Conservation (phyloP, 2,797 vertebrate genomes). For the Manis javanica region DNA sequence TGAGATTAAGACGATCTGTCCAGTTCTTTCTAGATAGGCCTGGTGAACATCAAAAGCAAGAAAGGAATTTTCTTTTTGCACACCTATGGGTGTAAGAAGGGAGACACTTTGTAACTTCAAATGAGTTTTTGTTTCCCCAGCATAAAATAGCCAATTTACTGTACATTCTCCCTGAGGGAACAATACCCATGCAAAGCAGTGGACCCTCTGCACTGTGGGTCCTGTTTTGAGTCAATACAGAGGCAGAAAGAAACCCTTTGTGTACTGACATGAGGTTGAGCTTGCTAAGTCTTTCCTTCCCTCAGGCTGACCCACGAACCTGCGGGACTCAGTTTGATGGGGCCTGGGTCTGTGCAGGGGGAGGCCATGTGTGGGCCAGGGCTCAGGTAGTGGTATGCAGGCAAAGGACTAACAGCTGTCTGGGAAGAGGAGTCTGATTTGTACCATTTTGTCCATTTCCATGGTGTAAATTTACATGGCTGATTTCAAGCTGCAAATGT, state of each 20-base stretch:
- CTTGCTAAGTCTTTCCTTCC: background rate
- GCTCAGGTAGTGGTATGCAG: background rate
- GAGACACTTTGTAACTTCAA: background rate
- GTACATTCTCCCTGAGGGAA: background rate
- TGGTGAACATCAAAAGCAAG: conserved; percentile 19
- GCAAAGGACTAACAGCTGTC: background rate
- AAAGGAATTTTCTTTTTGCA: background rate
- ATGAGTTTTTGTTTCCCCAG: background rate
- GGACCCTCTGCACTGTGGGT: background rate
- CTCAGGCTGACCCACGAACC: background rate
- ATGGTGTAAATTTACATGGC: background rate
- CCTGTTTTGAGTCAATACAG: background rate
- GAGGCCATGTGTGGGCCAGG: background rate
- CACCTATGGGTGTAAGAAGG: background rate
- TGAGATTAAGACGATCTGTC: conserved; percentile 32
- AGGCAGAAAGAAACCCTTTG: background rate
- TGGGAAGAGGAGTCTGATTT: background rate
- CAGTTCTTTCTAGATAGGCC: background rate
- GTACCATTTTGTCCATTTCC: background rate
- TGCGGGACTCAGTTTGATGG: background rate
- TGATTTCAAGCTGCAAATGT: background rate
- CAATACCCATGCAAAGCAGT: background rate
- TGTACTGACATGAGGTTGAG: background rate
- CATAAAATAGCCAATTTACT: background rate
- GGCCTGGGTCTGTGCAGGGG: background rate